phyloP scores from a whole-genome alignment of 1,140 invertebrate species.

The Drosophila chauvacae region DNA sequence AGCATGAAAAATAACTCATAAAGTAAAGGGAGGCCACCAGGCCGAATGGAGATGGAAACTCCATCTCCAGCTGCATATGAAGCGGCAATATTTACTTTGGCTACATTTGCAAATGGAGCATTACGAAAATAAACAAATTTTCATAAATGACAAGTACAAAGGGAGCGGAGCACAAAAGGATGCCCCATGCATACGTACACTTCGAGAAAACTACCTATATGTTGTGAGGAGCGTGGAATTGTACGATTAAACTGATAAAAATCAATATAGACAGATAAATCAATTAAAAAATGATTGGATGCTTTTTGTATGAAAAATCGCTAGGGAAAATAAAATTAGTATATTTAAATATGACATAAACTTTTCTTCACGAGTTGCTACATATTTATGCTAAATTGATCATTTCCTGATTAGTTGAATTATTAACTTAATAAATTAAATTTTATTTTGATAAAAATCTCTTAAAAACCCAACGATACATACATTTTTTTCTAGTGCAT shows the following conservation, averaged over 20 bases:
- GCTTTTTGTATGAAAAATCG: too few species aligned
- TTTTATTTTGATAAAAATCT: neutral
- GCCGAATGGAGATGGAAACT: conserved; percentile 10
- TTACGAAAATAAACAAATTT: conserved; percentile 84
- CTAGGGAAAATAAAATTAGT: neutral
- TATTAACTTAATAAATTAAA: neutral
- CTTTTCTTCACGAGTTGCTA: neutral
- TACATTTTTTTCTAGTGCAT: neutral
- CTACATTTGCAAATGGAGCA: conserved; percentile 84
- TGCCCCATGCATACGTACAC: conserved; percentile 30
- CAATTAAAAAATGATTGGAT: neutral
- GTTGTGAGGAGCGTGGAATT: neutral
- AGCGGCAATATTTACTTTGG: conserved; percentile 82
- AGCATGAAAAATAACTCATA: conserved; percentile 56
- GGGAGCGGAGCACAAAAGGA: conserved; percentile 68
- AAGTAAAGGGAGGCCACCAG: neutral
- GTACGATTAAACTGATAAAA: neutral
- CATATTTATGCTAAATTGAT: neutral
- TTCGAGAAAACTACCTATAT: neutral
- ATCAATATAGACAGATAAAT: neutral
- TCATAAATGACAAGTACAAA: conserved; percentile 83
- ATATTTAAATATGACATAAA: neutral
- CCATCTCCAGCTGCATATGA: conserved; percentile 56
- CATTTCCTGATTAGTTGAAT: neutral
- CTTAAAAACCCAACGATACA: too few species aligned